Evolutionary conservation across 1,140 invertebrate genomes (phyloP), one percentile per base, ranked within the genome.

Genomic region (Zaprionus tsacasi): DNA sequence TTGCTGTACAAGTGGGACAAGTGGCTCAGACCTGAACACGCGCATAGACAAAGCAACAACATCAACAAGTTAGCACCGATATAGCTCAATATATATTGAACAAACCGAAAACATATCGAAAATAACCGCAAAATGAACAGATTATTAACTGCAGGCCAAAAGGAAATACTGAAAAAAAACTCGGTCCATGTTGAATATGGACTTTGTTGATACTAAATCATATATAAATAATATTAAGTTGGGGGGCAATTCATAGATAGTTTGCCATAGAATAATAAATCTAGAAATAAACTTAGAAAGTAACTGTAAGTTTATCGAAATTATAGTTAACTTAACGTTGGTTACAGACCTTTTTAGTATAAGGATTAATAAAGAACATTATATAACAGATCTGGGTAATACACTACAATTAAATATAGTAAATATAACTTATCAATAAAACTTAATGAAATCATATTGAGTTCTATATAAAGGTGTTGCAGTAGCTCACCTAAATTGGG

Each of bases 1-100:
- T 70, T 92, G 91, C 80, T 92, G 91, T 92, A 92, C 80, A 91
- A 92, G 91, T 91, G 91, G 91, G 91, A 92, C 89, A 92, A 92
- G 79, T 92, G 91, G 91, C 81, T 92, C 91, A 89, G 91, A 91
- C 91, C 91, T 92, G 69, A 54, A 83, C 70, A 57, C 56, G 68
- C 63, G 78, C 69, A 58, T 66, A 67, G 52, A 78, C 48, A 57
- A 64, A 75, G 55, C 63, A 66, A 73, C 61, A n/a, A 21, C 21
- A 21, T 77, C 12, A 66, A 43, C 21, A 33, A 56, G 17, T 83
- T 72, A 61, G 57, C 70, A 63, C 65, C 58, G 48, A 40, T 43
- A 33, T 36, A 21, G 55, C 40, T 48, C 17, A 48, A 21, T 15
- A 11, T 40, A 13, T 43, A 45, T 50, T 1, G n/a, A 57, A 80